Percentiles rank a stretch among this genome's conserved stretches.
phyloP scores from a whole-genome alignment of 2,888 invertebrate species.

The Philhelius pedissequus region DNA sequence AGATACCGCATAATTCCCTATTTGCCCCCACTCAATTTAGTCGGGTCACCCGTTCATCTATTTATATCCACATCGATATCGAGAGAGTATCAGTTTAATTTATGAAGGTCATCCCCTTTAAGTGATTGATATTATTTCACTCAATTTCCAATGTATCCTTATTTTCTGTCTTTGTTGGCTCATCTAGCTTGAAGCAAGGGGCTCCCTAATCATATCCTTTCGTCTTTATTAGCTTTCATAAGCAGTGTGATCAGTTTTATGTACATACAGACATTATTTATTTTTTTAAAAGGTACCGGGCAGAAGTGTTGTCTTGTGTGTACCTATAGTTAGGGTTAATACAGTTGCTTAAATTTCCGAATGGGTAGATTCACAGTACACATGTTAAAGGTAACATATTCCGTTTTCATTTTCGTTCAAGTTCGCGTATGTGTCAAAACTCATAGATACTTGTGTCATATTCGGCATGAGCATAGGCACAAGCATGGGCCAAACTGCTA shows the following conservation, averaged over 20 bases:
- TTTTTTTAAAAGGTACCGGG: background rate
- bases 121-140: conserved; percentile 65
- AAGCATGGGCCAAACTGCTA: too few relatives aligned
- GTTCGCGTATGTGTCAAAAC: too few relatives aligned
- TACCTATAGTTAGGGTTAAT: background rate
- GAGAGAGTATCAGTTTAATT: conserved; percentile 41
- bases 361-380: too few relatives aligned
- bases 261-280: conserved; percentile 40
- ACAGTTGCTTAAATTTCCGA: background rate
- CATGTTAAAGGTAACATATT: too few relatives aligned
- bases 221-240: conserved; percentile 67
- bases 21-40: conserved; percentile 47
- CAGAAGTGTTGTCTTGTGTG: background rate
- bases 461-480: too few relatives aligned
- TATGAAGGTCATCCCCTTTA: conserved; percentile 62
- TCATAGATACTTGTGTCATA: too few relatives aligned
- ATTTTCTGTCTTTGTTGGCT: background rate
- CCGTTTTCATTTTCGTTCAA: too few relatives aligned
- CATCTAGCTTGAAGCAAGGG: background rate
- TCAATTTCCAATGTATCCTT: conserved; percentile 47
- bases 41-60: background rate
- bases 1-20: conserved; percentile 54
- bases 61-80: conserved; percentile 7
- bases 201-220: conserved; percentile 56
- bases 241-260: conserved; percentile 64